Evolutionary conservation across 2,797 vertebrate species (phyloP).

Genomic region (Lacerta bilineata): DNA sequence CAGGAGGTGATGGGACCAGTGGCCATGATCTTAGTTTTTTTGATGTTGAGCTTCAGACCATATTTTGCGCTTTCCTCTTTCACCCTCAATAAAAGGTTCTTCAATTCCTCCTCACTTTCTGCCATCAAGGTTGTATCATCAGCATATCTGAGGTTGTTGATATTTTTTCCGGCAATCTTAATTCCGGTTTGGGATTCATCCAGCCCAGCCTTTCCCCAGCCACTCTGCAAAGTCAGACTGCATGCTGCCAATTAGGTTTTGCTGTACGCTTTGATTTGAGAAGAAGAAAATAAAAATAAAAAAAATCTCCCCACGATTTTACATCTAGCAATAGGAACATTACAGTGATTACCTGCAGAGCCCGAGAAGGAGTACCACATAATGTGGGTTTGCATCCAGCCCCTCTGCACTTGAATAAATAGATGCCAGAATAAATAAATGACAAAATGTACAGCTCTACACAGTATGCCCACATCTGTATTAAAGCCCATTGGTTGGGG

Average conservation of each 20-base stretch:
- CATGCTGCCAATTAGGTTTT: fast-evolving
- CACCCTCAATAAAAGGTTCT: too few species aligned
- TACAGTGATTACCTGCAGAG: neutral
- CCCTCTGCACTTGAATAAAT: neutral
- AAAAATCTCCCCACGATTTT: neutral
- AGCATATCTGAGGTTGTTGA: too few species aligned
- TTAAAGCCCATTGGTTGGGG: neutral
- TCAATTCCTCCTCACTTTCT: too few species aligned
- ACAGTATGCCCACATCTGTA: constrained; percentile 8
- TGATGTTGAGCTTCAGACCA: too few species aligned
- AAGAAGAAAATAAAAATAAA: neutral
- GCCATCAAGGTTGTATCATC: too few species aligned
- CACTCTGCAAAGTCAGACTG: constrained; percentile 38
- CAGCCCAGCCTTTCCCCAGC: too few species aligned
- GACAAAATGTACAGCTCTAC: neutral
- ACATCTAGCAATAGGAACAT: neutral
- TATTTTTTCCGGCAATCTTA: too few species aligned
- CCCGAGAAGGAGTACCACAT: fast-evolving
- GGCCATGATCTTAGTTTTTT: too few species aligned
- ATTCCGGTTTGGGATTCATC: too few species aligned
- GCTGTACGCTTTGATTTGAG: constrained; percentile 20
- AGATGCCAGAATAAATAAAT: neutral
- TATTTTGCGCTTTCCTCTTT: too few species aligned
- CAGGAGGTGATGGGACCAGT: too few species aligned
- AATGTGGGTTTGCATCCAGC: neutral